A percentile compares a stretch with the other conserved stretches of the same genome.
Conservation (phyloP, 1,140 invertebrate species). For the Liolophura sinensis region DNA sequence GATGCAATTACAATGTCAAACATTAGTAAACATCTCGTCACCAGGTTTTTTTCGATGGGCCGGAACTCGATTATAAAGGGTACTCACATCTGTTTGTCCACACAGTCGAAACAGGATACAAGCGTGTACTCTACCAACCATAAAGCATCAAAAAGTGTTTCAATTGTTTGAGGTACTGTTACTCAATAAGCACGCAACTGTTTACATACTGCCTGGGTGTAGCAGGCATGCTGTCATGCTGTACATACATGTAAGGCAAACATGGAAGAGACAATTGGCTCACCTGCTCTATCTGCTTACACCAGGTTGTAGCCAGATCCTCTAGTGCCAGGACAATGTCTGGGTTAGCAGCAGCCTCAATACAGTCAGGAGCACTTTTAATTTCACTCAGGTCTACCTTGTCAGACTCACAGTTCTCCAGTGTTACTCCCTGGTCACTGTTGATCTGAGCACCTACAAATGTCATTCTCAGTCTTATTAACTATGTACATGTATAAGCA, state of each 20-base stretch:
- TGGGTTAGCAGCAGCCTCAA: conserved; percentile 37
- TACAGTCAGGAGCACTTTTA: conserved; percentile 31
- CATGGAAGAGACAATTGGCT: neutral
- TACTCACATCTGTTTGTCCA: too few relatives aligned
- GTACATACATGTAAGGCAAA: too few relatives aligned
- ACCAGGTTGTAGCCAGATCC: conserved; percentile 47
- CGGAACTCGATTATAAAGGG: too few relatives aligned
- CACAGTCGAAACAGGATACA: too few relatives aligned
- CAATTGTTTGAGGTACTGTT: too few relatives aligned
- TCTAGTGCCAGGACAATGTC: conserved; percentile 44
- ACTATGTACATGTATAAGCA: too few relatives aligned
- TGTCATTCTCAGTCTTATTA: conserved; percentile 1
- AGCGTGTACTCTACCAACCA: too few relatives aligned
- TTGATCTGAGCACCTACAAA: conserved; percentile 40
- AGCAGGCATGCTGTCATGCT: too few relatives aligned
- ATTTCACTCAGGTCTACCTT: conserved; percentile 30
- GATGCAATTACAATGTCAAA: too few relatives aligned
- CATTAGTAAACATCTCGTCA: neutral
- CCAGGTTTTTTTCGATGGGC: neutral
- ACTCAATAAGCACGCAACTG: too few relatives aligned
- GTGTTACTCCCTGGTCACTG: conserved; percentile 33
- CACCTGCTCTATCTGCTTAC: conserved; percentile 54
- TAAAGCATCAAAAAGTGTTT: too few relatives aligned
- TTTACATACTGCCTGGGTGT: too few relatives aligned
- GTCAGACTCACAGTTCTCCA: conserved; percentile 29